These are phyloP conservation scores for Abrostola tripartita DNA, from an alignment of 2,888 invertebrate species.

Conservation along the genomic window DNA sequence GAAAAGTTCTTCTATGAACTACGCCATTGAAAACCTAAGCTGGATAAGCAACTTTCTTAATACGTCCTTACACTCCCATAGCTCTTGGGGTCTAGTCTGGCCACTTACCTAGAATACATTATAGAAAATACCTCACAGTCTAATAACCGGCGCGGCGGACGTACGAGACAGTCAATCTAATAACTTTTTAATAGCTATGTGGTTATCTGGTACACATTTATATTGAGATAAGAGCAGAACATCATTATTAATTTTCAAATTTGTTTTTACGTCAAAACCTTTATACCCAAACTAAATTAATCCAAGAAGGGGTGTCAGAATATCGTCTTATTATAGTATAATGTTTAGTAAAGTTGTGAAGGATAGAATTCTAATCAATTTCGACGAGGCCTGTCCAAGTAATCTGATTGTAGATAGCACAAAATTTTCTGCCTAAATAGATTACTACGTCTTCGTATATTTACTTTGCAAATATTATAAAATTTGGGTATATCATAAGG, in stretches of 20 bases:
- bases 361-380: slow-evolving; percentile 48
- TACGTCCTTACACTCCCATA: slow-evolving; percentile 34
- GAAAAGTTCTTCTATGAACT: slow-evolving; percentile 70
- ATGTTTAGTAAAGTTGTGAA: slow-evolving; percentile 40
- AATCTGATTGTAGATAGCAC: slow-evolving; percentile 50
- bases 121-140: slow-evolving; percentile 31
- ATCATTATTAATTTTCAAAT: neutral
- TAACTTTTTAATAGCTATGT: slow-evolving; percentile 11
- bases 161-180: slow-evolving; percentile 6
- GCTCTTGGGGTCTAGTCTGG: slow-evolving; percentile 22
- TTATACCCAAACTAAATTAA: slow-evolving; percentile 11
- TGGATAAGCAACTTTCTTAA: slow-evolving; percentile 72
- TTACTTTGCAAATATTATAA: slow-evolving; percentile 30
- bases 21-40: slow-evolving; percentile 59
- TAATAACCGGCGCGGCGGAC: slow-evolving; percentile 6
- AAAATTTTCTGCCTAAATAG: slow-evolving; percentile 33
- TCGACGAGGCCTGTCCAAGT: slow-evolving; percentile 39
- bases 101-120: slow-evolving; percentile 34
- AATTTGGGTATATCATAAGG: slow-evolving; percentile 19
- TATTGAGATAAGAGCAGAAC: slow-evolving; percentile 4
- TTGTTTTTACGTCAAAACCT: slow-evolving; percentile 1
- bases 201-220: neutral
- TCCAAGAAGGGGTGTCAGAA: slow-evolving; percentile 7
- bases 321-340: slow-evolving; percentile 25
- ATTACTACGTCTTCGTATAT: slow-evolving; percentile 35